Conservation (phyloP, 2,113 vertebrate species). For the Dicerorhinus sumatrensis region DNA sequence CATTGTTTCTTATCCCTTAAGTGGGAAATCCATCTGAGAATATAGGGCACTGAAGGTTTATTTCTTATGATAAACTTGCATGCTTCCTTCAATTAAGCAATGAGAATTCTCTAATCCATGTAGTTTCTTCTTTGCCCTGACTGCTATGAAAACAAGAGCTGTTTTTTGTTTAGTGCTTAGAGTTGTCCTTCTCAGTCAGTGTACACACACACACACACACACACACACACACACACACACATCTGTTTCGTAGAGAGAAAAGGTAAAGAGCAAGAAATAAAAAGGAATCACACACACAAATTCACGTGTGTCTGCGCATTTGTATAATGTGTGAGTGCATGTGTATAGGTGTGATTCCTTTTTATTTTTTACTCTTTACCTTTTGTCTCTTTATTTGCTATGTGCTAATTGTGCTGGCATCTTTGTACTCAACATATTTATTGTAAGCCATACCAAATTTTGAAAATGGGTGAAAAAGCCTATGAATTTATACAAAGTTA, state of each 20-base stretch:
- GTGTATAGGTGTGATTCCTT: not conserved
- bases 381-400: not conserved
- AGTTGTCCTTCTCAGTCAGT: not conserved
- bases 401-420: not conserved
- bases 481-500: not conserved
- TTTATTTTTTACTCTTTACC: not conserved
- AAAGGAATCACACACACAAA: not conserved
- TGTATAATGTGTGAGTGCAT: not conserved
- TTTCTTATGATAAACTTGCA: constrained; percentile 49
- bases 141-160: constrained; percentile 25
- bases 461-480: not conserved
- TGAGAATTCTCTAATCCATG: constrained; percentile 39
- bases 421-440: not conserved
- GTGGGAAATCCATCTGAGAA: constrained; percentile 57
- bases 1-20: constrained; percentile 63
- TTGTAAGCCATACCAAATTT: not conserved
- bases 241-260: not conserved
- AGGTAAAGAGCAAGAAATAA: not conserved
- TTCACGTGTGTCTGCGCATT: not conserved
- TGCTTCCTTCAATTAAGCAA: constrained; percentile 50
- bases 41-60: constrained; percentile 56
- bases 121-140: not conserved
- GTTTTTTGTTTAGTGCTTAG: not conserved
- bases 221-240: not conserved
- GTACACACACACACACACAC: not conserved